Percentiles rank a stretch among this genome's conserved stretches.
Conservation (phyloP, 2,797 vertebrate genomes). For the Pantherophis alleghaniensis region DNA sequence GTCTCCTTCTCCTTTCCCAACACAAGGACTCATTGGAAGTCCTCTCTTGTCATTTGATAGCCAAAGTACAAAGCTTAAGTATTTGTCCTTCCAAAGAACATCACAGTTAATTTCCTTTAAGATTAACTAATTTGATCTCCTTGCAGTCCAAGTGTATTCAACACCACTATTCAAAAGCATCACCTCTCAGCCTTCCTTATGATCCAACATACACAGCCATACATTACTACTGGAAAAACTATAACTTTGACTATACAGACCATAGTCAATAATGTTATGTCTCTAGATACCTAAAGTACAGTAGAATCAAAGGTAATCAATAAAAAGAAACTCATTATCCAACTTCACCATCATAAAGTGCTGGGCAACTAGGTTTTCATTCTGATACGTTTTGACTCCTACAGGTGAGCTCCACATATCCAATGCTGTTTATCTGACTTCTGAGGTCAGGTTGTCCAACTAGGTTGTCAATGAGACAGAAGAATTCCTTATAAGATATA, state of each 20-base stretch:
- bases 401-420: background rate
- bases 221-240: background rate
- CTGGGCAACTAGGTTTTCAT: background rate
- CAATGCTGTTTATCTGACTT: background rate
- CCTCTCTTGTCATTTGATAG: background rate
- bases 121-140: no score
- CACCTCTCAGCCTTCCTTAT: background rate
- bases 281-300: background rate
- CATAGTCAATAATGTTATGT: background rate
- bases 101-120: no score
- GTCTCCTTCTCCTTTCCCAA: background rate
- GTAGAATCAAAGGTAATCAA: background rate
- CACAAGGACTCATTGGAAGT: background rate
- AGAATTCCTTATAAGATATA: background rate
- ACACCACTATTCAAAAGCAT: background rate
- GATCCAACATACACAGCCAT: background rate
- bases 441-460: background rate
- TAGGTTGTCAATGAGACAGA: background rate
- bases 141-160: background rate
- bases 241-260: background rate
- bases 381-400: background rate
- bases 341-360: background rate
- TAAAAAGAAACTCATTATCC: background rate
- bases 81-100: background rate
- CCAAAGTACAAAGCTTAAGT: background rate